Base-by-base conservation (phyloP, 2,888 invertebrate species). In the Cephus spinipes region DNA sequence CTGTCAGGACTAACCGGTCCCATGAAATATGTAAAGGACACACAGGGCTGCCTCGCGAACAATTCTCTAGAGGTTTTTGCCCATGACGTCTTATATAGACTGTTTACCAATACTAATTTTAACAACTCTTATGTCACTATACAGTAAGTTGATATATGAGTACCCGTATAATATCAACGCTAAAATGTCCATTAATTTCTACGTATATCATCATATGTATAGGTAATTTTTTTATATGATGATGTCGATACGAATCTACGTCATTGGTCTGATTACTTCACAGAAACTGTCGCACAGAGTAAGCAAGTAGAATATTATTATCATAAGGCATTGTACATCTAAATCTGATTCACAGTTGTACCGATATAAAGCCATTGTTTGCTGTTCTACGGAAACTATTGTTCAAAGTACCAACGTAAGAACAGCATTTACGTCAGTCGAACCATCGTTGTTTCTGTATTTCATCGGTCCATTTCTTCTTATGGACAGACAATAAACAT, bases 21-120 rank as follows among this genome's bases (percentile, higher is more conserved):
- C 71, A 71, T 71, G 71, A 71, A 71, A 71, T 71, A 71, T 71
- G 71, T 32, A 71, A 32, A 32, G 31, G 31, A 71, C 71, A 71
- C 71, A 31, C 40, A 23, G 40, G 40, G 23, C 40, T 55, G 23
- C 23, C 23, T 55, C 40, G 23, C 23, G 40, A 55, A 55, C 23
- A 55, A 23, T 55, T 23, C 40, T 55, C 40, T 55, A 55, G 23
- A 23, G 40, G 40, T 55, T 55, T 23, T 55, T 23, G 23, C 40
- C 9, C 40, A 23, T 23, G 40, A 55, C 40, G 40, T 55, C 40
- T 55, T 23, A 55, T 55, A 55, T 1, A 55, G 2, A 55, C 9
- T 55, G 1, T 23, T 23, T 55, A 55, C 40, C 15, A 23, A 55
- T 23, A 55, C 40, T 9, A 55, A 55, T 23, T 9, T 55, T 55